Conservation (phyloP, 2,797 vertebrate species). For the Mus spretus region DNA sequence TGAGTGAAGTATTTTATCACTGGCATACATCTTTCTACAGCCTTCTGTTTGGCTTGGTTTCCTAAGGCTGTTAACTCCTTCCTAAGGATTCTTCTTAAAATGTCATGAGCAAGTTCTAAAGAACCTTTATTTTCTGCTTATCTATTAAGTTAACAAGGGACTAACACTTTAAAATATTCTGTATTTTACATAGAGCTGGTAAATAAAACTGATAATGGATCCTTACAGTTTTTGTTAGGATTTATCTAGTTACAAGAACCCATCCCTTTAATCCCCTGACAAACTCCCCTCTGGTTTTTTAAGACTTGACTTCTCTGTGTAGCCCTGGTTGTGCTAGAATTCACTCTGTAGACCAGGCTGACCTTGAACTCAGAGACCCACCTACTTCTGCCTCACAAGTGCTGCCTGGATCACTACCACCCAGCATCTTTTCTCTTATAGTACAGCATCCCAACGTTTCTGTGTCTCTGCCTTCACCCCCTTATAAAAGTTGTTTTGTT, state of each 20-base stretch:
- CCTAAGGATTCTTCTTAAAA: not conserved
- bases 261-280: not conserved
- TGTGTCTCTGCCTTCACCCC: not conserved
- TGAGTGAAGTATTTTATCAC: not conserved
- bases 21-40: not conserved
- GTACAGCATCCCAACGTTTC: not conserved
- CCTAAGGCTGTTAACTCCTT: constrained; percentile 7
- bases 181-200: not conserved
- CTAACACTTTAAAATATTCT: constrained; percentile 1
- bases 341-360: not conserved
- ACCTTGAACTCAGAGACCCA: not conserved
- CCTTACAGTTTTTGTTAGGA: not conserved
- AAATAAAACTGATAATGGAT: not conserved
- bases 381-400: not conserved
- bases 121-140: constrained; percentile 33
- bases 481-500: not conserved
- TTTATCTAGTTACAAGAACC: not conserved
- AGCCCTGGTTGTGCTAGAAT: not conserved
- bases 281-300: too few species aligned
- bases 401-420: too few species aligned
- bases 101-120: not conserved
- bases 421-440: not conserved
- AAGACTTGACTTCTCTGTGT: not conserved
- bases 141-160: not conserved
- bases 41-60: constrained; percentile 8